Evolutionary conservation across 1,140 invertebrate genomes (phyloP).

Genomic region (Phthorimaea operculella): DNA sequence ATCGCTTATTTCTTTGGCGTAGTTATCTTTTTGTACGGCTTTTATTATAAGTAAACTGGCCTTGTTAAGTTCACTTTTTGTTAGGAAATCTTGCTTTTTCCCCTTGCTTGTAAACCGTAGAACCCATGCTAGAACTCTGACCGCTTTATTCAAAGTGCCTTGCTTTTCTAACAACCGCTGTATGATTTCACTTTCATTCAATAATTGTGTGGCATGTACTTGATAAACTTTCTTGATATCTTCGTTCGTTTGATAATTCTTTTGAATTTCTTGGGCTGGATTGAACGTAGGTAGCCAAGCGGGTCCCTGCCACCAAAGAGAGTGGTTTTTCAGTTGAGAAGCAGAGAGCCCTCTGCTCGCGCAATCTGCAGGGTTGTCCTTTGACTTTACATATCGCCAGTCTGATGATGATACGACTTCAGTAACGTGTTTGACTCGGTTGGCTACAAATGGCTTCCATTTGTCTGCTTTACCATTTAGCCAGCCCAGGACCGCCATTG

Average conservation of each 20-base stretch:
- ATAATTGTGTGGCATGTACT: neutral
- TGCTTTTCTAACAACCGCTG: neutral
- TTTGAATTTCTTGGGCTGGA: neutral
- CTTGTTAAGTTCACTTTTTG: neutral
- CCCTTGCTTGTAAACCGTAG: constrained; percentile 1
- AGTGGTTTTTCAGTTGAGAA: neutral
- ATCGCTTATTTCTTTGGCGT: neutral
- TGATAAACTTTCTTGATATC: neutral
- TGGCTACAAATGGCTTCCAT: constrained; percentile 4
- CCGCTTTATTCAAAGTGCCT: neutral
- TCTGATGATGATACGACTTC: neutral
- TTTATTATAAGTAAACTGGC: neutral
- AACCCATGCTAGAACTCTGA: constrained; percentile 2
- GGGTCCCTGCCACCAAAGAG: neutral
- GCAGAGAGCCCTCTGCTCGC: neutral
- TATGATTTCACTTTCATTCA: neutral
- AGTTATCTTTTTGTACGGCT: neutral
- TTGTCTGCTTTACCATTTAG: neutral
- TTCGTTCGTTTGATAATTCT: neutral
- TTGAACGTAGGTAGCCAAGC: neutral
- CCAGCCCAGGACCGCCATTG: constrained; percentile 24
- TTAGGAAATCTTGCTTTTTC: neutral
- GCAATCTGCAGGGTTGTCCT: neutral
- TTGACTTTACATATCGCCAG: neutral
- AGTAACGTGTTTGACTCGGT: neutral